These are phyloP conservation scores for Dioctria rufipes DNA, from an alignment of 2,888 invertebrate species.

Conservation along the genomic window DNA sequence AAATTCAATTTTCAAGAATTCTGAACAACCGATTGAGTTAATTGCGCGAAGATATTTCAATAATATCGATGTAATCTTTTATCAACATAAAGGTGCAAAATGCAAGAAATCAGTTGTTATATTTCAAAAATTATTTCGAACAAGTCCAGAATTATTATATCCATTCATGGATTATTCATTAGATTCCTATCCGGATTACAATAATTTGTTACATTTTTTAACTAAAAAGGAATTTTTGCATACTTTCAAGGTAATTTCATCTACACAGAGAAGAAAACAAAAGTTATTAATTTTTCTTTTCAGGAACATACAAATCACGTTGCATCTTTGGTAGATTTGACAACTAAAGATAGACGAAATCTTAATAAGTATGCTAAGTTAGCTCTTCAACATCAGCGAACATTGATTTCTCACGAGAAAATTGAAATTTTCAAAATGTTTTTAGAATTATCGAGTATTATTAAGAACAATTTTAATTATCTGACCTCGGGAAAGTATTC, in stretches of 20 bases:
- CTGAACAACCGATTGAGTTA: neutral
- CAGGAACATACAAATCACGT: neutral
- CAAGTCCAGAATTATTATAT: neutral
- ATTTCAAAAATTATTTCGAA: slow-evolving; percentile 6
- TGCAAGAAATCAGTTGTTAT: neutral
- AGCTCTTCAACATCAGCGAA: neutral
- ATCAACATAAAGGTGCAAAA: too few species aligned
- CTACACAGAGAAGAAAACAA: neutral
- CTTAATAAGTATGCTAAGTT: neutral
- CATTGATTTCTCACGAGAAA: neutral
- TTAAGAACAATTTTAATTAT: neutral
- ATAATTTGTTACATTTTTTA: slow-evolving; percentile 6
- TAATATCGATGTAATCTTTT: too few species aligned
- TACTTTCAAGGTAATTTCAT: neutral
- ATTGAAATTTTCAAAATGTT: slow-evolving; percentile 22
- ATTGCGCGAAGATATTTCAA: neutral
- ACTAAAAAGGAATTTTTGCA: neutral
- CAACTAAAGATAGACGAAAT: neutral
- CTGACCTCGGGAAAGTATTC: slow-evolving; percentile 1
- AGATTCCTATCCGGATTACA: neutral
- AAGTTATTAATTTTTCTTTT: neutral
- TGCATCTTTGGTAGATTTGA: neutral
- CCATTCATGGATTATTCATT: neutral
- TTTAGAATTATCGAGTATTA: neutral
- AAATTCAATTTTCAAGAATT: neutral